Evolutionary conservation across 2,113 vertebrate species (phyloP), one percentile per base, ranked within the genome.

Genomic region (Donacobius atricapilla): DNA sequence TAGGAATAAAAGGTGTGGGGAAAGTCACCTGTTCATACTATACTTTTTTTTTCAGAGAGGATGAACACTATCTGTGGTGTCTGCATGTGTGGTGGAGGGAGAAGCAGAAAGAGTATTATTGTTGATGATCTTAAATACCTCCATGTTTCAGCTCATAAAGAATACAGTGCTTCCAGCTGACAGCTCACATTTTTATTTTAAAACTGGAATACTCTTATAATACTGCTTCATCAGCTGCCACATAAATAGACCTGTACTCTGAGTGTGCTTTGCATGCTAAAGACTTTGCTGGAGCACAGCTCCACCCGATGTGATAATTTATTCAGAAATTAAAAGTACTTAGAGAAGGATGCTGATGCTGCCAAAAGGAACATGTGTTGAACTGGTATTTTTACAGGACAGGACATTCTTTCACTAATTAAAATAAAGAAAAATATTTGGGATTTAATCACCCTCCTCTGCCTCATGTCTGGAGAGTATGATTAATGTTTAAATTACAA

Each of bases 191-290:
- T 94, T 94, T 87, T 82, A 72, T 81, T 96, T 94, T 92, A 90
- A 83, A 91, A 76, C 35, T 82, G 64, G 66, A 95, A 77, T 63
- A 70, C 42, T 85, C 39, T 79, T 84, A 76, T 5, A 87, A 86
- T 95, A 78, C 56, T 63, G 58, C 87, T 94, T 95, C 79, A 83
- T 95, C 89, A 95, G 85, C 89, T 90, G 70, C 83, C 93, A 50
- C 37, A 35, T 76, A 95, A 93, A 90, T 80, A 94, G 86, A 82
- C 58, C 64, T 94, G 76, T 83, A 60, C 57, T 71, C 54, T 72
- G 83, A 60, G n/a, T 78, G 86, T 93, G 94, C 78, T 96, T 84
- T 93, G 87, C 77, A 87, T 91, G 80, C 60, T 85, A 91, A 96
- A 77, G 85, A 70, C 85, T 81, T 89, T 70, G 71, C 1, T 0